Evolutionary conservation across 2,888 invertebrate species (phyloP).

Genomic region (Ditula angustiorana): DNA sequence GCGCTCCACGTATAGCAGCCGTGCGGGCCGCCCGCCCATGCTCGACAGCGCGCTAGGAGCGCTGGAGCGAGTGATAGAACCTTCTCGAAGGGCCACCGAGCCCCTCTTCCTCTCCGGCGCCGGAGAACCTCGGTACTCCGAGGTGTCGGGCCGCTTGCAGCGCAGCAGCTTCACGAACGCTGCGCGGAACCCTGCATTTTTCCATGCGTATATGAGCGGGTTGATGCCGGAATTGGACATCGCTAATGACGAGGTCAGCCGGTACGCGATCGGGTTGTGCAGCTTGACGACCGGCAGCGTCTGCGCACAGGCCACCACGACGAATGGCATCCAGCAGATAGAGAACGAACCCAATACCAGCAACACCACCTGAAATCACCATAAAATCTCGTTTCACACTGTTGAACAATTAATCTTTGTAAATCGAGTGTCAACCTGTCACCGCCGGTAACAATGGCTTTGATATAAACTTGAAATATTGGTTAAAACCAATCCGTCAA

Average conservation of each 20-base stretch:
- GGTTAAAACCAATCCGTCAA: slow-evolving; percentile 21
- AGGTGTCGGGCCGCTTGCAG: slow-evolving; percentile 87
- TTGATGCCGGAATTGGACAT: slow-evolving; percentile 93
- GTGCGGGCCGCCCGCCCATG: slow-evolving; percentile 74
- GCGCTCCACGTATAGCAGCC: slow-evolving; percentile 72
- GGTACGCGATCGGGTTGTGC: slow-evolving; percentile 86
- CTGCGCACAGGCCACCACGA: slow-evolving; percentile 88
- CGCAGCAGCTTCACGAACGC: slow-evolving; percentile 89
- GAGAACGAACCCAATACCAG: slow-evolving; percentile 92
- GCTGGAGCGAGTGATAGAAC: slow-evolving; percentile 72
- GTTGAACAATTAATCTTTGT: slow-evolving; percentile 15
- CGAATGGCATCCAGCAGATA: slow-evolving; percentile 93
- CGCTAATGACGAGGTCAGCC: slow-evolving; percentile 89
- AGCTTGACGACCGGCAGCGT: slow-evolving; percentile 81
- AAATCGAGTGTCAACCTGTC: slow-evolving; percentile 29
- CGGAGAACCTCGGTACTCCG: slow-evolving; percentile 84
- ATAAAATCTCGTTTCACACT: slow-evolving; percentile 9
- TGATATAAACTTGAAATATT: slow-evolving; percentile 21
- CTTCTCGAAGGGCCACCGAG: slow-evolving; percentile 78
- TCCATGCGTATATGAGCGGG: slow-evolving; percentile 94
- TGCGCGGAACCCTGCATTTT: slow-evolving; percentile 90
- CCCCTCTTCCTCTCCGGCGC: slow-evolving; percentile 83
- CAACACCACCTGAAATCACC: slow-evolving; percentile 88
- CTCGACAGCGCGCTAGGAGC: slow-evolving; percentile 65
- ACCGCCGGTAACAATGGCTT: slow-evolving; percentile 24